Base-by-base conservation (phyloP, 2,888 invertebrate species). In the Blastobasis lacticolella region DNA sequence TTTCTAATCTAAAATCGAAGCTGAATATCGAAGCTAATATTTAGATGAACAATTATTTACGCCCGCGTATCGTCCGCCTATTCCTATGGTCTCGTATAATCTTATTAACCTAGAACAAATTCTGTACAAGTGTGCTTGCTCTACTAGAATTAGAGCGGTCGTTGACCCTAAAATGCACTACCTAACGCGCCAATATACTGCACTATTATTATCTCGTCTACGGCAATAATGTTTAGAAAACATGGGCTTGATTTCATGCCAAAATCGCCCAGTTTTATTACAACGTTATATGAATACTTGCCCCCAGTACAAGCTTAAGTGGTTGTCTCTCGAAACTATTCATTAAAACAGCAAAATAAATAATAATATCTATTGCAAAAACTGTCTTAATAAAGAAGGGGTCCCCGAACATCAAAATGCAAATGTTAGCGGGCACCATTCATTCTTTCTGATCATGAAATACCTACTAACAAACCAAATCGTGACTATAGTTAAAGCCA, bases 121-220 rank as follows among this genome's bases (percentile, higher is more conserved):
- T 23, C 23, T 23, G 3, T 23, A 23, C 23, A 23, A 23, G 23
- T 23, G 23, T 23, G 23, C 23, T 23, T 23, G 23, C 23, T 23
- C 23, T 3, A 78, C 75, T 79, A 83, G 74, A 87, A 85, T 69
- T 84, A 59, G 82, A 73, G 66, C 83, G 82, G 81, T 75, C 83
- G 70, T 74, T 81, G 84, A 81, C 66, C 81, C 59, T 72, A 49
- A 57, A 59, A 46, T 49, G 52, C 52, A 53, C 52, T 55, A 49
- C 50, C 54, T 52, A 23, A 23, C 23, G 23, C 46, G 54, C 59
- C 52, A 23, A 23, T 23, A 23, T 23, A 23, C 2, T 23, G 23
- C 23, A 68, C 73, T 77, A 76, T 78, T 79, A 83, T 79, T 78
- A 81, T 78, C 75, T 67, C 74, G 73, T 76, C 73, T 67, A 60